Percentiles rank a stretch among this genome's conserved stretches.
Conservation (phyloP, 2,888 invertebrate genomes). For the Colostygia pectinataria region DNA sequence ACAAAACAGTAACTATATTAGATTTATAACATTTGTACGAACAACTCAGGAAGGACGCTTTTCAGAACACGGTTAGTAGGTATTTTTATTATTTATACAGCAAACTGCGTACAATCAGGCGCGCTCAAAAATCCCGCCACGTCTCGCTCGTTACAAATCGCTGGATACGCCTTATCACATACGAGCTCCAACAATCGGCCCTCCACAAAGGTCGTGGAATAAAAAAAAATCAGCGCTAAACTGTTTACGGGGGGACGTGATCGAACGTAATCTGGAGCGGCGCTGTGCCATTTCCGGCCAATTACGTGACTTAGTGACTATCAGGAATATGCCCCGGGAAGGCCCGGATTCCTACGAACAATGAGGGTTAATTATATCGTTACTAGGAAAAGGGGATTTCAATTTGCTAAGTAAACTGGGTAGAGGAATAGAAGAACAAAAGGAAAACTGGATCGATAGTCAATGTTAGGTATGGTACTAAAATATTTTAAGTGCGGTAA, state of each 20-base stretch:
- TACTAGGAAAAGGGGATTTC: slow-evolving; percentile 38
- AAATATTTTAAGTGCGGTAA: background rate
- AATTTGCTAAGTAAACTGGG: slow-evolving; percentile 34
- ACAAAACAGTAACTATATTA: background rate
- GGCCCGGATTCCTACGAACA: slow-evolving; percentile 30
- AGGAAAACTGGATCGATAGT: slow-evolving; percentile 7
- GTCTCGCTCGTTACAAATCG: slow-evolving; percentile 31
- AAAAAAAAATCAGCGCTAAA: slow-evolving; percentile 66
- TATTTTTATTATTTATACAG: slow-evolving; percentile 16
- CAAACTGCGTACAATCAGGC: slow-evolving; percentile 23
- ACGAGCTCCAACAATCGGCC: slow-evolving; percentile 29
- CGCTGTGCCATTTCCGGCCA: slow-evolving; percentile 66
- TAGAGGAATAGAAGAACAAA: slow-evolving; percentile 7
- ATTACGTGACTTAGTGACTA: slow-evolving; percentile 67
- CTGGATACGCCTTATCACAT: slow-evolving; percentile 34
- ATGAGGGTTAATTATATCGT: slow-evolving; percentile 47
- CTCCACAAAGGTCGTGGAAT: slow-evolving; percentile 48
- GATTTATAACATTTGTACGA: too few relatives aligned
- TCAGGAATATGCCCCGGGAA: slow-evolving; percentile 44
- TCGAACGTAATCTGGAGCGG: slow-evolving; percentile 64
- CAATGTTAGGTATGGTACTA: slow-evolving; percentile 1
- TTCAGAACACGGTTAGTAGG: background rate
- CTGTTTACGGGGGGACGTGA: slow-evolving; percentile 66
- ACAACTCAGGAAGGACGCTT: too few relatives aligned
- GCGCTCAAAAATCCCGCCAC: slow-evolving; percentile 29